A percentile compares a stretch with the other conserved stretches of the same genome.
These are phyloP conservation scores for Thera obeliscata DNA, from an alignment of 2,888 invertebrate genomes.

Conservation along the genomic window DNA sequence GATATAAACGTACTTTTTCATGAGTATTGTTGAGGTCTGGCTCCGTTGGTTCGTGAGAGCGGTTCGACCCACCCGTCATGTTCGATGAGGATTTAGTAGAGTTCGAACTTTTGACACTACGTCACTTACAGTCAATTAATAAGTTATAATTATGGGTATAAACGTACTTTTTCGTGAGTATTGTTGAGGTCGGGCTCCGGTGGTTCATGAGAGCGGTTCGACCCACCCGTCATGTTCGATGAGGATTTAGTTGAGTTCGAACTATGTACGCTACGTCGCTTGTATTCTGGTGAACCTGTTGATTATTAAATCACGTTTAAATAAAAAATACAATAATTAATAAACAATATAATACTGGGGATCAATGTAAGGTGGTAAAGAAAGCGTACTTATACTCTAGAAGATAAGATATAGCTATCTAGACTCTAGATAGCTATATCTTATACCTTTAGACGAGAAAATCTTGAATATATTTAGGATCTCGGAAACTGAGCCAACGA, in stretches of 20 bases:
- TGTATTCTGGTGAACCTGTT: slow-evolving; percentile 77
- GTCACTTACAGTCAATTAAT: slow-evolving; percentile 69
- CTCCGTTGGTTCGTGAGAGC: slow-evolving; percentile 64
- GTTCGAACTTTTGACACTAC: slow-evolving; percentile 87
- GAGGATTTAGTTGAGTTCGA: slow-evolving; percentile 92
- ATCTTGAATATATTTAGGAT: no score
- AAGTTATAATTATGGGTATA: no score
- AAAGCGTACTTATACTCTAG: no score
- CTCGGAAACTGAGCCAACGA: no score
- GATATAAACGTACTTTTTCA: slow-evolving; percentile 67
- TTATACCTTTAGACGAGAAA: no score
- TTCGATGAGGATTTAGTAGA: slow-evolving; percentile 93
- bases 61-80: slow-evolving; percentile 88
- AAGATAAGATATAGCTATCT: no score
- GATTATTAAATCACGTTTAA: no score
- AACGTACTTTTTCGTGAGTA: slow-evolving; percentile 62
- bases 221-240: slow-evolving; percentile 90
- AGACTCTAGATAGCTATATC: no score
- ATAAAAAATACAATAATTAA: no score
- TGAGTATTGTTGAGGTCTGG: slow-evolving; percentile 48
- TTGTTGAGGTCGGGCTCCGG: slow-evolving; percentile 43
- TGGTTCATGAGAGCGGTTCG: slow-evolving; percentile 80
- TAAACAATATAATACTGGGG: no score
- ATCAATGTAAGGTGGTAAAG: no score
- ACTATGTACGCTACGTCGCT: slow-evolving; percentile 85